Percentiles rank a stretch among this genome's conserved stretches.
phyloP scores from a whole-genome alignment of 2,888 invertebrate species.

The Dryobotodes eremita region DNA sequence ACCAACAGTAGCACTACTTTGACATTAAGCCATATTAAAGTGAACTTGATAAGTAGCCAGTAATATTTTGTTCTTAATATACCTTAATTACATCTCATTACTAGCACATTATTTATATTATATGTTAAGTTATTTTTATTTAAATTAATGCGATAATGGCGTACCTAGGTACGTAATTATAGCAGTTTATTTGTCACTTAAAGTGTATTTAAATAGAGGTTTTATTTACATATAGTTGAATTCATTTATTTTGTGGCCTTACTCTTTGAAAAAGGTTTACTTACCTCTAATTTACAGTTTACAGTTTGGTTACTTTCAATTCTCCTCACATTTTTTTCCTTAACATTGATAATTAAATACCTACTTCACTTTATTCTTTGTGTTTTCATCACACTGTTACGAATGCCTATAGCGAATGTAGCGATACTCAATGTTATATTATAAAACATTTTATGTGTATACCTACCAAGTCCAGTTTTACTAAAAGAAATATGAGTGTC shows the following conservation, averaged over 20 bases:
- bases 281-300: constrained; percentile 16
- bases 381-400: background rate
- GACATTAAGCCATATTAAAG: constrained; percentile 7
- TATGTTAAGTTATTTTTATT: constrained; percentile 35
- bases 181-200: constrained; percentile 27
- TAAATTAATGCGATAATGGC: constrained; percentile 12
- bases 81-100: constrained; percentile 42
- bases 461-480: background rate
- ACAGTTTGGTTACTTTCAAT: background rate
- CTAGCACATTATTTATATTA: constrained; percentile 2
- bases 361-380: background rate
- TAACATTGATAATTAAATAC: background rate
- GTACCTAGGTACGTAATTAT: constrained; percentile 38
- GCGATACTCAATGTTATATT: too few species aligned
- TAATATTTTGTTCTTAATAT: constrained; percentile 7
- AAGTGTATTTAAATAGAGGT: constrained; percentile 18
- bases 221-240: constrained; percentile 9
- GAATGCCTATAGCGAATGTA: background rate
- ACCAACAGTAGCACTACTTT: background rate
- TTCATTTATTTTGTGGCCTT: constrained; percentile 2
- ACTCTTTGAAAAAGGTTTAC: constrained; percentile 16
- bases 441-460: background rate
- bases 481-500: background rate
- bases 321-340: background rate
- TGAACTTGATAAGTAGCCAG: constrained; percentile 27